These are phyloP conservation scores for Orthonyx spaldingii DNA, from an alignment of 2,113 vertebrate species.

Conservation along the genomic window DNA sequence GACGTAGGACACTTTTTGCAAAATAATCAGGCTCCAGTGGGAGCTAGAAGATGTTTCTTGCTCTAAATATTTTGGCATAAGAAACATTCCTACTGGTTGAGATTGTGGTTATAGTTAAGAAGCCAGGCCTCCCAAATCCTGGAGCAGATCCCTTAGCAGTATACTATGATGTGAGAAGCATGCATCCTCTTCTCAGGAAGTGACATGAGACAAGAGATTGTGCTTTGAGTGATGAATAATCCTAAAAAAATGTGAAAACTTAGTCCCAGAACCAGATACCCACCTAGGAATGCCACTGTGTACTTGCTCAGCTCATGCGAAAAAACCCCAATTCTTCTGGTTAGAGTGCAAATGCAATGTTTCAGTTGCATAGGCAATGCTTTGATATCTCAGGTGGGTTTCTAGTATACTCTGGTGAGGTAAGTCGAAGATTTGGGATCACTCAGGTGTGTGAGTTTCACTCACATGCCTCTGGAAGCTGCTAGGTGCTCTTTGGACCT, in stretches of 20 bases:
- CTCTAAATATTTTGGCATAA: not conserved
- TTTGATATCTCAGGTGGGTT: not conserved
- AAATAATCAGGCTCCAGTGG: not conserved
- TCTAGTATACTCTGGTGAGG: not conserved
- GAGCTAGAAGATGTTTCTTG: not conserved
- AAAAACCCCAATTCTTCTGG: fast-evolving
- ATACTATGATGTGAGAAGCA: not conserved
- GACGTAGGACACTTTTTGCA: not conserved
- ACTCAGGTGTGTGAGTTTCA: not conserved
- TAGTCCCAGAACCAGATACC: not conserved
- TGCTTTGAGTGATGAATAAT: not conserved
- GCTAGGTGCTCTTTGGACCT: not conserved
- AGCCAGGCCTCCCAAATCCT: not conserved
- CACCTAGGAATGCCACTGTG: not conserved
- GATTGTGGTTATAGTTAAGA: not conserved
- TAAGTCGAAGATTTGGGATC: not conserved
- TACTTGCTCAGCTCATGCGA: not conserved
- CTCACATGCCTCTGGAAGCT: not conserved
- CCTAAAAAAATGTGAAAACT: not conserved
- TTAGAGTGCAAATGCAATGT: not conserved
- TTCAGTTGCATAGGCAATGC: not conserved
- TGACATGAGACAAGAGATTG: not conserved
- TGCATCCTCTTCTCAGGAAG: not conserved
- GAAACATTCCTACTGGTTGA: not conserved
- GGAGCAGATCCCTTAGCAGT: not conserved